phyloP scores from a whole-genome alignment of 2,888 invertebrate species.

The Parapristionchus giblindavisi region DNA sequence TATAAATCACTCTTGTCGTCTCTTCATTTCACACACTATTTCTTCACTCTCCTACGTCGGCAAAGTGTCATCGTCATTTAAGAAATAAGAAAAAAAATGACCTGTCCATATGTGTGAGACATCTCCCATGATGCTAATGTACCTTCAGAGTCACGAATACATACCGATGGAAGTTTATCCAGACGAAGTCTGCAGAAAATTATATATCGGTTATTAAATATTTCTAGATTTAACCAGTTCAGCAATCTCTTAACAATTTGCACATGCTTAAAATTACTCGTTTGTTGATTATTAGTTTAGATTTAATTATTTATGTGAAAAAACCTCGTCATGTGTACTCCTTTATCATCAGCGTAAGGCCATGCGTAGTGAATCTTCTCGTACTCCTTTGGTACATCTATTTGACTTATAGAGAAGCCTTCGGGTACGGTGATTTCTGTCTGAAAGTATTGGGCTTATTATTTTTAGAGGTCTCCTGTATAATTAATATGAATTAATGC shows the following conservation, averaged over 20 bases:
- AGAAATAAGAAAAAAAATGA: not conserved
- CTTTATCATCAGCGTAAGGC: not conserved
- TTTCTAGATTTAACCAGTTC: not conserved
- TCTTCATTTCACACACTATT: too few species aligned
- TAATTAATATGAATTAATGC: too few species aligned
- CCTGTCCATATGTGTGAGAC: not conserved
- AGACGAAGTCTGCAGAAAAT: not conserved
- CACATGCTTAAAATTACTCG: too few species aligned
- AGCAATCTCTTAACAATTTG: too few species aligned
- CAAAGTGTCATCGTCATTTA: too few species aligned
- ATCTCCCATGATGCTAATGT: constrained; percentile 12
- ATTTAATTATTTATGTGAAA: not conserved
- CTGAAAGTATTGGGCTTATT: too few species aligned
- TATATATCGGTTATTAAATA: not conserved
- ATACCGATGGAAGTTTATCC: not conserved
- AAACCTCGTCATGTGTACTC: not conserved
- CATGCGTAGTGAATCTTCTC: constrained; percentile 13
- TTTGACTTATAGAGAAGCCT: not conserved
- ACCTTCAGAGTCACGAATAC: not conserved
- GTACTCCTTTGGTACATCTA: not conserved
- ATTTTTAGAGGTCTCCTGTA: too few species aligned
- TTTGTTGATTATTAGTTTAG: not conserved
- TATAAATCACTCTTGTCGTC: too few species aligned
- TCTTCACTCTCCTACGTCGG: too few species aligned
- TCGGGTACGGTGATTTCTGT: not conserved